A percentile compares a stretch with the other conserved stretches of the same genome.
Conservation (phyloP, 2,113 vertebrate species). For the Falcunculus frontatus region DNA sequence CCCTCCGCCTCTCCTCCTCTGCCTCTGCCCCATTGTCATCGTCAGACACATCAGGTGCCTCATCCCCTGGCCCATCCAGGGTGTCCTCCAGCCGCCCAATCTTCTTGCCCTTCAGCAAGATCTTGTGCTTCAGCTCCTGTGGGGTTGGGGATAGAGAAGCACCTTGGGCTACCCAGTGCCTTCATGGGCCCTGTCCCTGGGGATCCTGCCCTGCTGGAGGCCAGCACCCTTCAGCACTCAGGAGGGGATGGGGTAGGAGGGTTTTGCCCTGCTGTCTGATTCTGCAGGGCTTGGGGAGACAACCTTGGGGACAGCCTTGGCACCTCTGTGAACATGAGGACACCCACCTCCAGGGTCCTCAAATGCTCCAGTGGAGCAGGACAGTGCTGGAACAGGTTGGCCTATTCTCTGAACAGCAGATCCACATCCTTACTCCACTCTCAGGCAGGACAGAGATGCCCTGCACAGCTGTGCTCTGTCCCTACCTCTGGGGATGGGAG, state of each 20-base stretch:
- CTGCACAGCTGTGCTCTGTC: not conserved
- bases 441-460: not conserved
- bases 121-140: slow-evolving; percentile 85
- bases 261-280: not conserved
- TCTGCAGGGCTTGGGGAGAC: not conserved
- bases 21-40: not conserved
- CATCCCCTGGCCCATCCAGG: slow-evolving; percentile 68
- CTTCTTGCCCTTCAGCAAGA: slow-evolving; percentile 92
- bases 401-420: not conserved
- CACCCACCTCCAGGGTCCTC: too few relatives aligned
- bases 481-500: slow-evolving; percentile 89
- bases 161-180: not conserved
- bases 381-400: not conserved
- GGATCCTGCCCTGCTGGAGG: not conserved
- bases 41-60: slow-evolving; percentile 66
- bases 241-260: not conserved
- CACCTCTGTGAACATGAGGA: not conserved
- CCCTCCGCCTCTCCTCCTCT: slow-evolving; percentile 40
- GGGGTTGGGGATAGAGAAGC: not conserved
- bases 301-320: not conserved
- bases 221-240: not conserved
- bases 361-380: not conserved
- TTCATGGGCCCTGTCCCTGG: not conserved
- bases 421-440: not conserved
- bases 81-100: slow-evolving; percentile 70